A percentile compares a stretch with the other conserved stretches of the same genome.
Evolutionary conservation across 2,113 vertebrate genomes (phyloP).

Genomic region (Hemichromis elongatus): DNA sequence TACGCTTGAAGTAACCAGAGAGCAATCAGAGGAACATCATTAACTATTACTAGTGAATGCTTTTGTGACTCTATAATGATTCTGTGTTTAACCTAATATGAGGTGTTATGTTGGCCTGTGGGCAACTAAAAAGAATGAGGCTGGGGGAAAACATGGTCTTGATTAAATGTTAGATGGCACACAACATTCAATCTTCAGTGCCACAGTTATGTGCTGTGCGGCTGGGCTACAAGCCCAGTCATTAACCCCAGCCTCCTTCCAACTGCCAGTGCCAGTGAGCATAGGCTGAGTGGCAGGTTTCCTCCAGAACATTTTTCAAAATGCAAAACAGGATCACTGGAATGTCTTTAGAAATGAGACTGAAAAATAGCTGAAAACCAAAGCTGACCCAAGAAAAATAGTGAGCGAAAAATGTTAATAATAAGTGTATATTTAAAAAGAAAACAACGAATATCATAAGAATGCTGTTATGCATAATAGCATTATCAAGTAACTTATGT

Average conservation of each 20-base stretch:
- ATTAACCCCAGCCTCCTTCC: background rate
- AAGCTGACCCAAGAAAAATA: background rate
- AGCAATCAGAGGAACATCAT: background rate
- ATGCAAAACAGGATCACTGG: background rate
- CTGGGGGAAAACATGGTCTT: background rate
- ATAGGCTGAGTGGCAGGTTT: background rate
- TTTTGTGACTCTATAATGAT: background rate
- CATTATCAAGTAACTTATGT: background rate
- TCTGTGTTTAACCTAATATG: background rate
- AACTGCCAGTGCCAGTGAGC: background rate
- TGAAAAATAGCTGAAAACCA: background rate
- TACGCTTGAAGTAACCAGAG: background rate
- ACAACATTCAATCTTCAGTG: background rate
- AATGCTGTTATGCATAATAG: background rate
- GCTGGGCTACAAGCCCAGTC: background rate
- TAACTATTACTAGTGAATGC: background rate
- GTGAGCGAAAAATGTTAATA: background rate
- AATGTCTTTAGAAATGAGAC: background rate
- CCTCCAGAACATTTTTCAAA: background rate
- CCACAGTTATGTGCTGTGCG: background rate
- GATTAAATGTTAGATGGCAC: background rate
- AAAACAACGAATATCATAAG: background rate
- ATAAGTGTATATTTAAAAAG: background rate
- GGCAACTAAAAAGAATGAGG: background rate
- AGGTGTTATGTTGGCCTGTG: background rate